Conservation (phyloP, 2,888 invertebrate genomes). For the Xanthorhoe spadicearia region DNA sequence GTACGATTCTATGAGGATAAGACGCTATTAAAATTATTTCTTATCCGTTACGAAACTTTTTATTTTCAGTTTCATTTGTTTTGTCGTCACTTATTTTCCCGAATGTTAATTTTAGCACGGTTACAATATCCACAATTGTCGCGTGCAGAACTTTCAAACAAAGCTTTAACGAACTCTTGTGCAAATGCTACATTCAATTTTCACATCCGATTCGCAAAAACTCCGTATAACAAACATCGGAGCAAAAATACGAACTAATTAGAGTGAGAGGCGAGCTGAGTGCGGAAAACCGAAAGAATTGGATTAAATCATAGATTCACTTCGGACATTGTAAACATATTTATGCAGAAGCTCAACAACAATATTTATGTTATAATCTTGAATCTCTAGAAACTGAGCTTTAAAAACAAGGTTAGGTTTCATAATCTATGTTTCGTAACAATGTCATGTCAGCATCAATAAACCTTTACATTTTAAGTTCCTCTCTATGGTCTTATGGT, state of each 20-base stretch:
- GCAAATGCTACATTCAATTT: constrained; percentile 19
- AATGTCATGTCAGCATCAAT: no score
- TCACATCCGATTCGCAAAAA: constrained; percentile 30
- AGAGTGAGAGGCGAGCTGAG: constrained; percentile 36
- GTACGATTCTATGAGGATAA: no score
- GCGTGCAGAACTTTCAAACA: neutral
- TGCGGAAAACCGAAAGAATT: constrained; percentile 42
- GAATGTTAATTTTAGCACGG: neutral
- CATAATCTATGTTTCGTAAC: no score
- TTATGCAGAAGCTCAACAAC: constrained; percentile 11
- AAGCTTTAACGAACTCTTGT: constrained; percentile 5
- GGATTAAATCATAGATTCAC: constrained; percentile 44
- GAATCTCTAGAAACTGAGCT: no score
- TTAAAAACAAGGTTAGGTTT: no score
- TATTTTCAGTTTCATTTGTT: no score
- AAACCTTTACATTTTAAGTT: no score
- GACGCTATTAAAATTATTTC: no score
- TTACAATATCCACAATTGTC: neutral
- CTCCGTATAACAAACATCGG: constrained; percentile 33
- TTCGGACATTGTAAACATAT: neutral
- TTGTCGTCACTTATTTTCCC: neutral
- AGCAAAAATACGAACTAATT: constrained; percentile 39
- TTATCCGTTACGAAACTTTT: no score
- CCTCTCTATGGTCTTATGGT: no score
- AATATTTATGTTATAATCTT: neutral